Evolutionary conservation across 1,140 invertebrate species (phyloP), one percentile per base, ranked within the genome.

Genomic region (Caerostris darwini): DNA sequence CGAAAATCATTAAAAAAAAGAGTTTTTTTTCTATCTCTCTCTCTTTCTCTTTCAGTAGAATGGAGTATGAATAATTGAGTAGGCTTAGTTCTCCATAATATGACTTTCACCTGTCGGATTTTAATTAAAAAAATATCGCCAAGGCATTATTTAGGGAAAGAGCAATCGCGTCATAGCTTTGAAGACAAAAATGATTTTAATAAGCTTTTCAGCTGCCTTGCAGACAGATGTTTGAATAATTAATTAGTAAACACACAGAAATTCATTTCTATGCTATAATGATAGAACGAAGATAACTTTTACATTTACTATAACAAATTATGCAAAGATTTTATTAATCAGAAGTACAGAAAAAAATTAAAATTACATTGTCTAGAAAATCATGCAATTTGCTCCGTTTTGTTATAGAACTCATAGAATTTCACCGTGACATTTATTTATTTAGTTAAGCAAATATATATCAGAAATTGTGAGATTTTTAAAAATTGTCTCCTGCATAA

Each of bases 61-160:
- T 5, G 3, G 10, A 50, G 53, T 77, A 77, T 77, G 71, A 77
- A 77, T 77, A 77, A 77, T 77, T 19, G 10, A 77, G 50, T 77
- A 77, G 71, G 8, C 71, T 77, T 3, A 12, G 34, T 50, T 50
- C 50, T 77, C 19, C 34, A 77, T 7, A 53, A 50, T 77, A 77
- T 53, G 34, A 5, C 71, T 77, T 77, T 77, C 71, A 77, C 50
- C 71, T 77, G 71, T 19, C n/a, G 34, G 53, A 50, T 34, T 5
- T 77, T 77, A 12, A 77, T 14, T 77, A 77, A 77, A 77, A 71
- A 71, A 71, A 19, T 77, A 34, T 77, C 71, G 71, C 71, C 34
- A 77, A 77, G 50, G 71, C 71, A 12, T 77, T 34, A 77, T 77
- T 77, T 77, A 34, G 71, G 3, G 71, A 8, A n/a, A 12, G 61